A percentile compares a stretch with the other conserved stretches of the same genome.
Evolutionary conservation across 2,797 vertebrate species (phyloP).

Genomic region (Rhinatrema bivittatum): DNA sequence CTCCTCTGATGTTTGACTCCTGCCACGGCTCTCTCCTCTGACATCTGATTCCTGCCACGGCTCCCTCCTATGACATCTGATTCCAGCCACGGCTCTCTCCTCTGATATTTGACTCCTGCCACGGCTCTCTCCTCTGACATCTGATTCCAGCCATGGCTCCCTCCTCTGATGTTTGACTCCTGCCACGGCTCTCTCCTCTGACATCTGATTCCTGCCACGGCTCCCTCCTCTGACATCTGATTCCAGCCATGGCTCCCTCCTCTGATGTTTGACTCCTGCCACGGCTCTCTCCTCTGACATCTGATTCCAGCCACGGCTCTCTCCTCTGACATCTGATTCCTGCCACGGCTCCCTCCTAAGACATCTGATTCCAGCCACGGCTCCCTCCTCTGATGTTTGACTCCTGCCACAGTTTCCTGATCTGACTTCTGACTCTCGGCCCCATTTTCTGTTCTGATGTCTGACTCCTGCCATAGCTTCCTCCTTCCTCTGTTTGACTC

Average conservation of each 20-base stretch:
- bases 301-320: not conserved
- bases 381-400: rapidly evolving
- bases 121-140: constrained; percentile 3
- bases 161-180: not conserved
- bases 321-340: constrained; percentile 14
- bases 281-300: not conserved
- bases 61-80: not conserved
- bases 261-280: not conserved
- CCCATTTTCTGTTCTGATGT: constrained; percentile 2
- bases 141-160: constrained; percentile 16
- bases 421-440: constrained; percentile 26
- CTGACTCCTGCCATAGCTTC: rapidly evolving
- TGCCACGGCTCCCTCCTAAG: constrained; percentile 18
- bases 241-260: constrained; percentile 19
- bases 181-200: not conserved
- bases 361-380: not conserved
- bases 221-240: not conserved
- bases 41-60: constrained; percentile 8
- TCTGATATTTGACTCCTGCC: constrained; percentile 8
- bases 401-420: not conserved
- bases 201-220: constrained; percentile 10
- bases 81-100: rapidly evolving
- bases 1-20: not conserved
- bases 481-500: not conserved
- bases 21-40: constrained; percentile 12